Evolutionary conservation across 2,113 vertebrate genomes (phyloP).

Genomic region (Paradoxurus hermaphroditus): DNA sequence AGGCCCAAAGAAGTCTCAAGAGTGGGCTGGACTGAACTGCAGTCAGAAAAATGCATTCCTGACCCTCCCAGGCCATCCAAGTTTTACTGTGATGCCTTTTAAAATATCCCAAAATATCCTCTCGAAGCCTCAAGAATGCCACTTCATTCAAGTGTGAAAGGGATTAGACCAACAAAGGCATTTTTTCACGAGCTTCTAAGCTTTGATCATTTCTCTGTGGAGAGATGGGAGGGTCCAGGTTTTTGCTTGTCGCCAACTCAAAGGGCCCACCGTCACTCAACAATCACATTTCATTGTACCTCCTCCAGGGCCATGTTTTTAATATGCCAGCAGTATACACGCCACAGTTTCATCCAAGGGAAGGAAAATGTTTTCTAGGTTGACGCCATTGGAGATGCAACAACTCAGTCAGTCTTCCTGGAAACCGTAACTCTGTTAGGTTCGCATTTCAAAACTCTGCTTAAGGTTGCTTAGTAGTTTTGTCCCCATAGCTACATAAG

Average conservation of each 20-base stretch:
- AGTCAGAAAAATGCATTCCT: neutral
- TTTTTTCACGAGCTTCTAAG: constrained; percentile 2
- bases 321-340: neutral
- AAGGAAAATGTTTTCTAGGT: neutral
- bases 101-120: neutral
- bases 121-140: neutral
- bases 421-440: neutral
- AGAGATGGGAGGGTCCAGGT: neutral
- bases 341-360: neutral
- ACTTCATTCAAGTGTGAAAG: neutral
- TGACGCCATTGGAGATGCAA: neutral
- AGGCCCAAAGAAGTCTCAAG: neutral
- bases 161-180: neutral
- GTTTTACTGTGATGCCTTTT: neutral
- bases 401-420: constrained; percentile 4
- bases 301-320: neutral
- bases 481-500: neutral
- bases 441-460: constrained; percentile 11
- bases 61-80: neutral
- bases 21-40: neutral
- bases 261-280: neutral
- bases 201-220: neutral
- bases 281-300: neutral
- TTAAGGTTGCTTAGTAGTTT: neutral
- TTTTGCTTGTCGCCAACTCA: neutral